Percentiles rank a stretch among this genome's conserved stretches.
Evolutionary conservation across 2,113 vertebrate genomes (phyloP).

Genomic region (Dryoscopus gambensis): DNA sequence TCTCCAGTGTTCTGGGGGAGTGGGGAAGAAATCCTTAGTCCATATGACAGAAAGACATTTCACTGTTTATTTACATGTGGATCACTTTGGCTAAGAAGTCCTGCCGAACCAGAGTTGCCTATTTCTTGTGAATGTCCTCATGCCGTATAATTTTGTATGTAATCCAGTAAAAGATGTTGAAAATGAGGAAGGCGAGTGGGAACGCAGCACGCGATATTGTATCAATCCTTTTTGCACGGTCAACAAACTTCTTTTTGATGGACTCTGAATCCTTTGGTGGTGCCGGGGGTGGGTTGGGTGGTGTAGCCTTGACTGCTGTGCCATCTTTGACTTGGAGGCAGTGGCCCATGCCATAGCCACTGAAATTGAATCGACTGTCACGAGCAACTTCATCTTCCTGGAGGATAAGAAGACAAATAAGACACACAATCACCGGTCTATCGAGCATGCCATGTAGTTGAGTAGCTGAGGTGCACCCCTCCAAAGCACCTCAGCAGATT

Average conservation of each 20-base stretch:
- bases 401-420: conserved; percentile 41
- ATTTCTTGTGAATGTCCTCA: conserved; percentile 89
- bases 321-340: conserved; percentile 92
- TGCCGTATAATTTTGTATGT: conserved; percentile 98
- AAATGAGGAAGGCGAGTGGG: conserved; percentile 96
- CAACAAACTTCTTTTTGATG: conserved; percentile 96
- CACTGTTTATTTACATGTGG: conserved; percentile 76
- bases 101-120: conserved; percentile 53
- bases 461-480: not conserved
- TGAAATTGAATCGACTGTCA: conserved; percentile 92
- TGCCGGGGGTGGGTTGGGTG: conserved; percentile 72
- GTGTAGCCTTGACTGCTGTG: conserved; percentile 80
- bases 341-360: conserved; percentile 89
- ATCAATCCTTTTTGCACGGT: conserved; percentile 97
- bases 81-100: conserved; percentile 70
- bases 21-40: conserved; percentile 50
- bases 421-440: not conserved
- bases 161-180: conserved; percentile 99
- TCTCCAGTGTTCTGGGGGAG: conserved; percentile 48
- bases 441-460: rapidly evolving
- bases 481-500: not conserved
- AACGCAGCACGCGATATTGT: conserved; percentile 96
- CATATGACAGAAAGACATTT: conserved; percentile 71
- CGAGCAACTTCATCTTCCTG: conserved; percentile 89
- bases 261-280: conserved; percentile 85